Percentiles rank a stretch among this genome's conserved stretches.
Evolutionary conservation across 2,888 invertebrate species (phyloP).

Genomic region (Drosophila aldrichi): DNA sequence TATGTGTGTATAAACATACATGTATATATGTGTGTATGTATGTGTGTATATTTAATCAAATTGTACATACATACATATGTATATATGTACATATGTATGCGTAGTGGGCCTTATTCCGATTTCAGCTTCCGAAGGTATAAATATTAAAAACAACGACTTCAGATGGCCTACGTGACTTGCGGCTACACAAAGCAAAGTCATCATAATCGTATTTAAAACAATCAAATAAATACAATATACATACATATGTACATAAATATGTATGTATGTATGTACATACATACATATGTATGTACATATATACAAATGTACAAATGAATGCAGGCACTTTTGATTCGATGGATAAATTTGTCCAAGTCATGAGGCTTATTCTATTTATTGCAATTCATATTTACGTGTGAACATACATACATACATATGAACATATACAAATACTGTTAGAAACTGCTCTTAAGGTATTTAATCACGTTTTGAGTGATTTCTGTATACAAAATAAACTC

Average conservation of each 20-base stretch:
- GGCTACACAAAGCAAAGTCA: conserved; percentile 14
- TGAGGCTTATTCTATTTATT: conserved; percentile 4
- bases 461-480: conserved; percentile 2
- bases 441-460: conserved; percentile 1
- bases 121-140: not conserved
- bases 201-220: conserved; percentile 15
- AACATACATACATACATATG: not conserved
- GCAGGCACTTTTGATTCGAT: not conserved
- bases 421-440: not conserved
- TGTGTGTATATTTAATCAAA: too few relatives aligned
- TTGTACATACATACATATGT: not conserved
- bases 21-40: not conserved
- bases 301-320: too few relatives aligned
- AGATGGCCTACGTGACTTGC: conserved; percentile 46
- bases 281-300: not conserved
- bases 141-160: conserved; percentile 10
- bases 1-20: too few relatives aligned
- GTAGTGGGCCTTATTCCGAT: not conserved
- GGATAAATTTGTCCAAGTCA: not conserved
- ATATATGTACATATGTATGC: not conserved
- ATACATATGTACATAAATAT: too few relatives aligned
- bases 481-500: conserved; percentile 2
- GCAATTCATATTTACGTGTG: not conserved
- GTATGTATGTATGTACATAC: not conserved
- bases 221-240: not conserved